Base-by-base conservation (phyloP, 2,113 vertebrate species). In the Callionymus lyra region DNA sequence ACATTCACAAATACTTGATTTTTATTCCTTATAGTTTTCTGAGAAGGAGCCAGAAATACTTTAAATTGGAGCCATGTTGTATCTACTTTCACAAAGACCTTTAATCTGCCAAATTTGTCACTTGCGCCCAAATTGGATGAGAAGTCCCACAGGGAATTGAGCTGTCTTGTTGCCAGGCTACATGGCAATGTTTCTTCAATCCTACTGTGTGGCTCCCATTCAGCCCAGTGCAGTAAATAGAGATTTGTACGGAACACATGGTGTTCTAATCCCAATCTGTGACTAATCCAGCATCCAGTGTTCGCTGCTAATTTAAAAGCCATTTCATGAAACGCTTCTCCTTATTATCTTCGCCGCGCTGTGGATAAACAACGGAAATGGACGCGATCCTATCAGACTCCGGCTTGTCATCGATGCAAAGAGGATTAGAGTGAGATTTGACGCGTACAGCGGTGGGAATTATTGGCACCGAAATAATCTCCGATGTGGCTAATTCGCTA, bases 201-300 rank as follows among this genome's bases (percentile, higher is more conserved):
- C 21, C 21, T 8, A 27, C 21, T 27, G 21, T 8, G 21, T 27
- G 4, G 21, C 21, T 27, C 21, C 21, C 4, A 27, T 27, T 27
- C 21, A 27, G 21, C 21, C 21, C 21, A 5, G 21, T 27, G 21
- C 21, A 27, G 21, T 27, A 27, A 27, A 27, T 27, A 8, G 45
- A 44, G 47, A 59, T 44, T 27, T 59, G 56, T 70, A 55, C 54
- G 10, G 41, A 58, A 45, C 58, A 61, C 51, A 43, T 36, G 10
- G 47, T 64, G 58, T 47, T 72, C 40, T 76, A 71, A 65, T 68
- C 76, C 44, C 65, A 33, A 9, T 53, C 70, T 65, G 63, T 74
- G 68, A 75, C 76, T 70, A 79, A 82, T 78, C 80, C 56, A 34
- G 54, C 67, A 34, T 58, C 59, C 38, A 10, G 32, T 61, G 44